These are phyloP conservation scores for Cassiopea andromeda DNA, from an alignment of 30 jellyfish, hydroid and myxozoan species.

Conservation along the genomic window DNA sequence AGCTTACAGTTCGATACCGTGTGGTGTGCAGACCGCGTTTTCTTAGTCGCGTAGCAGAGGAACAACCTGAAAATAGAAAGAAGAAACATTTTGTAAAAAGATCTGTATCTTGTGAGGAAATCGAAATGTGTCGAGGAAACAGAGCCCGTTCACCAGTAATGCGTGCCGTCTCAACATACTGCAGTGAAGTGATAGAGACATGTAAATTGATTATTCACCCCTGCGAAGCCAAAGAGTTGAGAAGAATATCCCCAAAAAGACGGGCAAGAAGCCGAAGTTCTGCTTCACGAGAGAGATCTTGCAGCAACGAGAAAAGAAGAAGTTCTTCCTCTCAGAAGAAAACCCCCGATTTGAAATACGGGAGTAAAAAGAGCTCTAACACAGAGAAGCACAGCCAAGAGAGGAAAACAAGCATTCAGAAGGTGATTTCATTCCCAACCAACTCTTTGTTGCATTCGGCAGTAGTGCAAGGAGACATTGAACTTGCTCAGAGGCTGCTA, in stretches of 20 bases:
- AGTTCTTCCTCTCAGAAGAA: not conserved
- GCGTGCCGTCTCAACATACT: conserved; percentile 17
- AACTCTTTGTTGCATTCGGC: conserved; percentile 79
- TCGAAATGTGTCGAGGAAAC: conserved; percentile 49
- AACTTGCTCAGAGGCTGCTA: conserved; percentile 53
- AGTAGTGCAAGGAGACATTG: conserved; percentile 70
- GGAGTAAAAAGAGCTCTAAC: not conserved
- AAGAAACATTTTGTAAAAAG: conserved; percentile 29
- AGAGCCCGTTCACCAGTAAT: conserved; percentile 56
- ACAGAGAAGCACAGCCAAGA: not conserved
- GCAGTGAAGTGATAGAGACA: not conserved
- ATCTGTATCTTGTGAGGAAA: conserved; percentile 71
- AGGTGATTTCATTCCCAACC: conserved; percentile 64
- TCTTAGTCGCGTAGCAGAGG: conserved; percentile 23
- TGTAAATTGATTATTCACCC: not conserved
- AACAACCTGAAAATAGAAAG: not conserved
- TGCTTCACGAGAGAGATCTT: conserved; percentile 1
- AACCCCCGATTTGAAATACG: not conserved
- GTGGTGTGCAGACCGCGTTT: conserved; percentile 32
- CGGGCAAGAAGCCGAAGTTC: conserved; percentile 9
- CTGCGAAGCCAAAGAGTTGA: not conserved
- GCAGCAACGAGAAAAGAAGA: conserved; percentile 12
- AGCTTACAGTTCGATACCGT: not conserved
- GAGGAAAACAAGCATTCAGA: conserved; percentile 32
- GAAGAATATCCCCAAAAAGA: conserved; percentile 3